Conservation (phyloP, 2,888 invertebrate genomes). For the Amiota minor region DNA sequence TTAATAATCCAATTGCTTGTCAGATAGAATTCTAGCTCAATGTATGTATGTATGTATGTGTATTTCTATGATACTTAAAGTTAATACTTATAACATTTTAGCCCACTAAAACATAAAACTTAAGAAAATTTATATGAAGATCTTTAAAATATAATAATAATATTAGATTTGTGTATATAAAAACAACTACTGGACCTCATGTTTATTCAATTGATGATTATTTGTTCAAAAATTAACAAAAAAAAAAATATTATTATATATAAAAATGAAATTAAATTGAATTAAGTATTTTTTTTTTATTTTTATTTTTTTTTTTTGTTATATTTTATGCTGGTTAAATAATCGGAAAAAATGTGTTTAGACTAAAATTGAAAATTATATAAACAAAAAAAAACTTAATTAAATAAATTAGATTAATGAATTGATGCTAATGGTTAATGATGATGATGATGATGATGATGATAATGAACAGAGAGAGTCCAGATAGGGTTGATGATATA, state of each 20-base stretch:
- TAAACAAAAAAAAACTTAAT: constrained; percentile 23
- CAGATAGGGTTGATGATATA: constrained; percentile 4
- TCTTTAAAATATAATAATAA: constrained; percentile 1
- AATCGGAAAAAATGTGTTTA: not conserved
- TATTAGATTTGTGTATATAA: constrained; percentile 19
- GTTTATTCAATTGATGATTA: constrained; percentile 50
- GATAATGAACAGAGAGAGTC: not conserved
- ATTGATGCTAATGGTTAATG: constrained; percentile 14
- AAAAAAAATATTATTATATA: constrained; percentile 28
- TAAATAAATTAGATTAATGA: too few relatives aligned
- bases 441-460: too few relatives aligned
- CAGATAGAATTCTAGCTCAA: too few relatives aligned
- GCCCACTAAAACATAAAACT: not conserved
- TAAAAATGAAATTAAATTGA: constrained; percentile 27
- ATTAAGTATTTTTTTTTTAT: not conserved
- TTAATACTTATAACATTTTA: too few relatives aligned
- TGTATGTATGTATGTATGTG: too few relatives aligned
- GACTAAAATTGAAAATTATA: constrained; percentile 44
- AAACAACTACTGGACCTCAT: constrained; percentile 64
- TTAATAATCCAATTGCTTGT: too few relatives aligned
- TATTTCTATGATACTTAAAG: too few relatives aligned
- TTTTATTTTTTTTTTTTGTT: not conserved
- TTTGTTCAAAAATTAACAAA: not conserved
- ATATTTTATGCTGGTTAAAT: constrained; percentile 55
- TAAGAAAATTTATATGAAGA: not conserved